A percentile compares a stretch with the other conserved stretches of the same genome.
Conservation (phyloP, 2,797 vertebrate species). For the Myripristis jacobus region DNA sequence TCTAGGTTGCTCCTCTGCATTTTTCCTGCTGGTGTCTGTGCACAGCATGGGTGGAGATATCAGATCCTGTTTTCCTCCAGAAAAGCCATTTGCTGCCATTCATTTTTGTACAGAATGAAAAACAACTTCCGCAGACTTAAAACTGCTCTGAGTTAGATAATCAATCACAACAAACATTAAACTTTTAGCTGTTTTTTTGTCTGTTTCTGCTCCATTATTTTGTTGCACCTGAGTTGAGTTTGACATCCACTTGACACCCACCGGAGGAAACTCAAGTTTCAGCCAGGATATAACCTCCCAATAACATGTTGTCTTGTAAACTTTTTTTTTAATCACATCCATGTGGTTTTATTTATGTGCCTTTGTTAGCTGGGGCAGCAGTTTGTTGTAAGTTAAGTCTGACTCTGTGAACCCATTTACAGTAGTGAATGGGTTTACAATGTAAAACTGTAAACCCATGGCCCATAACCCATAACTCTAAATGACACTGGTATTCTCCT, state of each 20-base stretch:
- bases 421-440: too few relatives aligned
- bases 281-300: too few relatives aligned
- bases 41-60: constrained; percentile 38
- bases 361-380: too few relatives aligned
- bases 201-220: constrained; percentile 16
- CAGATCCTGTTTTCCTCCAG: constrained; percentile 30
- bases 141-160: constrained; percentile 30
- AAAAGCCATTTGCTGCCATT: constrained; percentile 39
- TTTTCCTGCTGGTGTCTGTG: constrained; percentile 35
- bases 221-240: constrained; percentile 29
- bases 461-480: too few relatives aligned
- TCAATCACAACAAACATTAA: constrained; percentile 40
- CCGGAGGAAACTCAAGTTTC: neutral
- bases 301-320: constrained; percentile 13
- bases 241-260: constrained; percentile 29
- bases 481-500: too few relatives aligned
- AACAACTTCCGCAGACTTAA: constrained; percentile 19
- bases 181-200: constrained; percentile 45
- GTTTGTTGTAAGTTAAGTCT: too few relatives aligned
- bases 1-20: neutral
- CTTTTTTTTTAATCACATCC: too few relatives aligned
- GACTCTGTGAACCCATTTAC: too few relatives aligned
- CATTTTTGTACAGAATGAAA: constrained; percentile 13
- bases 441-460: too few relatives aligned
- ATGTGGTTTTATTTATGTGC: too few relatives aligned